Evolutionary conservation across 2,797 vertebrate species (phyloP), one percentile per base, ranked within the genome.

Genomic region (Morus bassanus): DNA sequence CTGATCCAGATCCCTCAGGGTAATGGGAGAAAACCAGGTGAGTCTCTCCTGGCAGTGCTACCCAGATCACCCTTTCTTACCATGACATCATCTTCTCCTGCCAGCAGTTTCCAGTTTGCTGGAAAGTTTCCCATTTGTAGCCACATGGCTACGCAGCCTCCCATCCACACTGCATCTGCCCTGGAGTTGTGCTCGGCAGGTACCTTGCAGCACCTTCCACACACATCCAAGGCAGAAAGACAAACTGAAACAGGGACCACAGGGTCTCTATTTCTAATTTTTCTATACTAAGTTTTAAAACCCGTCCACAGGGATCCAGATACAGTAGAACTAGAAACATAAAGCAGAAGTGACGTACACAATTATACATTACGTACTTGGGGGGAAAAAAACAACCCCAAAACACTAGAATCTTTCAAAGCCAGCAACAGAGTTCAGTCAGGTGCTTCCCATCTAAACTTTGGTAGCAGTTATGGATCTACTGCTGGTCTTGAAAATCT

Each of bases 341-440:
- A 63, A 76, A 57, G 14, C 5, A 37, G 16, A 83, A 79, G 12
- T 35, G 18, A 59, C 18, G 12, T 27, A 63, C 14, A 48, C 3
- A 72, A 59, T 63, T 60, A 28, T 11, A 53, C 2, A 11, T 46
- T 15, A 59, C 9, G 27, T 46, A 59, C 9, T 11, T 35, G 10
- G 11, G 13, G 10, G 10, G 3, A 2, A 0, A 3, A 50, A 56
- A 54, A 23, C 5, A 18, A 30, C 5, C 2, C 13, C 51, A 18
- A 69, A 85, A 24, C 31, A 65, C 27, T 23, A 23, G 50, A 67
- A 51, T 63, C 17, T 70, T 91, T 37, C 18, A 63, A 87, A 92
- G n/a, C 6, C 24, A 85, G 33, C 12, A 68, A 25, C 3, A 56
- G 4, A 48, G 4, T 74, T 90, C 23, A 39, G 17, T 45, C 3